A percentile compares a stretch with the other conserved stretches of the same genome.
phyloP scores from a whole-genome alignment of 64 coral and sea anemone genomes.

The Montipora cactus region DNA sequence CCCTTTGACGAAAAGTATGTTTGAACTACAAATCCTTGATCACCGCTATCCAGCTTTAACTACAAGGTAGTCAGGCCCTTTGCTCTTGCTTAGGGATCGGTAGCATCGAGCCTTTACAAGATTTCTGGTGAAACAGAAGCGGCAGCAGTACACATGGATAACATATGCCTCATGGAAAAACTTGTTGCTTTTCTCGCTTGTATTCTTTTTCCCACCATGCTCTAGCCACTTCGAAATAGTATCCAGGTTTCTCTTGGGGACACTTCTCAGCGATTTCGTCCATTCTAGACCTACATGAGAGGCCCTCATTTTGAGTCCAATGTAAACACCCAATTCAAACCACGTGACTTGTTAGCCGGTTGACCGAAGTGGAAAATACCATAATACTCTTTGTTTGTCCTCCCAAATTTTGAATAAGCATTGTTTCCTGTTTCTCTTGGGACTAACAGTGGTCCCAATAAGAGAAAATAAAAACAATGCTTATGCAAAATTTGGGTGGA shows the following conservation, averaged over 20 bases:
- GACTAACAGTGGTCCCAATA: too few relatives aligned
- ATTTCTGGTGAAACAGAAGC: not conserved
- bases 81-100: conserved; percentile 53
- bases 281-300: not conserved
- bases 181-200: conserved; percentile 60
- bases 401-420: too few relatives aligned
- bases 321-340: too few relatives aligned
- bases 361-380: too few relatives aligned
- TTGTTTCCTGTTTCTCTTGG: too few relatives aligned
- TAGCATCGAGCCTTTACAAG: not conserved
- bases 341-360: too few relatives aligned
- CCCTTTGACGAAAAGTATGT: not conserved
- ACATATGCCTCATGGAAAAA: conserved; percentile 44
- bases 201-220: conserved; percentile 41
- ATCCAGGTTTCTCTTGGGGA: conserved; percentile 33
- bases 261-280: conserved; percentile 39
- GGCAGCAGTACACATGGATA: conserved; percentile 49
- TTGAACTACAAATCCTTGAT: not conserved
- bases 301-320: too few relatives aligned
- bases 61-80: conserved; percentile 30
- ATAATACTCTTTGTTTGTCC: too few relatives aligned
- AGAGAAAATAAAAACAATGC: too few relatives aligned
- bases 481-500: too few relatives aligned
- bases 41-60: conserved; percentile 15
- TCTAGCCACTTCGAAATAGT: conserved; percentile 40